phyloP scores from a whole-genome alignment of 2,888 invertebrate genomes.

The Nematopogon swammerdamellus region DNA sequence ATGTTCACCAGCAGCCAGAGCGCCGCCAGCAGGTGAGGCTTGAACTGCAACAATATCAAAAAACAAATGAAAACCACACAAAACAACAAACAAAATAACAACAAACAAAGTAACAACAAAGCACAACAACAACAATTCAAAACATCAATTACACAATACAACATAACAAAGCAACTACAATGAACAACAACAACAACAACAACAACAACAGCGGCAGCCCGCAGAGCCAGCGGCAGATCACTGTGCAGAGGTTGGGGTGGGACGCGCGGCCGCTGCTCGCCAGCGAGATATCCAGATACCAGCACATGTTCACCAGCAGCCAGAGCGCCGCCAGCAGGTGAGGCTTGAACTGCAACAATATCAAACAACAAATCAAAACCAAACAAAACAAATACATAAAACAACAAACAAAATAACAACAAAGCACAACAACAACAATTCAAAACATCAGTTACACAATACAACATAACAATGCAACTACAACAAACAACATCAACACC shows the following conservation, averaged over 20 bases:
- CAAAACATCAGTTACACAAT: constrained; percentile 18
- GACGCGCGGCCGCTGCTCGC: constrained; percentile 53
- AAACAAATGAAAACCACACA: background rate
- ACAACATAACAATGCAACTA: no score
- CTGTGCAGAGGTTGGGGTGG: constrained; percentile 54
- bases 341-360: background rate
- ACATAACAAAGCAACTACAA: no score
- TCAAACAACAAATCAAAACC: background rate
- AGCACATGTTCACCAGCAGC: constrained; percentile 37
- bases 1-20: constrained; percentile 30
- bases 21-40: background rate
- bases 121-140: no score
- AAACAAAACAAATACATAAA: no score
- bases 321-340: constrained; percentile 8
- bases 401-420: no score
- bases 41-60: background rate
- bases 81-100: no score
- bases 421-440: no score
- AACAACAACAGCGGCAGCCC: constrained; percentile 17
- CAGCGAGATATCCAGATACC: constrained; percentile 47
- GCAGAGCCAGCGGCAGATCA: constrained; percentile 52
- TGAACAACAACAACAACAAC: constrained; percentile 17
- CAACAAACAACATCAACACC: constrained; percentile 18
- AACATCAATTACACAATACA: constrained; percentile 18
- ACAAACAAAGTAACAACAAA: no score